Base-by-base conservation (phyloP, 2,113 vertebrate genomes). In the Spea bombifrons region DNA sequence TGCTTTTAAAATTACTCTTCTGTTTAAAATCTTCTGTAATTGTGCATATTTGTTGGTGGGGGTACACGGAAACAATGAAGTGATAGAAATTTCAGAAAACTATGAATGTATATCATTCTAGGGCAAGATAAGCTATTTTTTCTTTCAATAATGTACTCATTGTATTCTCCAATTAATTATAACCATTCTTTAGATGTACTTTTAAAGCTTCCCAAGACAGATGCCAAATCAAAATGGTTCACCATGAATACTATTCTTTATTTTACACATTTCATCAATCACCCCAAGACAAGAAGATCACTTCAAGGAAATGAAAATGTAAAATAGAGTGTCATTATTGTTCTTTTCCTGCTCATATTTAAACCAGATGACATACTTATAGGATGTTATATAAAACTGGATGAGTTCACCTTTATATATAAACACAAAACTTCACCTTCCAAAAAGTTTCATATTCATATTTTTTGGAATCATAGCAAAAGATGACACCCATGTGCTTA, bases 301-400 rank as follows among this genome's bases (percentile, higher is more conserved):
- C 50, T 6, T 30, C 63, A 73, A 73, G 50, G 63, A 73, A 73
- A 80, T 66, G 43, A 80, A 80, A 78, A 75, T 66, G 52, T 73
- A 66, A 66, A 72, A 78, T 13, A 55, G 50, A 73, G 61, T 67
- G 63, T 59, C 63, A 66, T 78, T 78, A 73, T 66, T 12, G 77
- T 57, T 48, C 30, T 73, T 67, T 67, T 71, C 43, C 30, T 46
- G 66, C 17, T 49, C 17, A 55, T 78, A 78, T 72, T 53, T 47
- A 78, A 80, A 73, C 66, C 77, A 80, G 77, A 80, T 80, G 76
- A 79, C 30, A 17, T 57, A 66, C 72, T 55, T 73, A 80, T 73
- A 59, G n/a, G 61, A 61, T 78, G 68, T 66, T 72, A 44, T 1
- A 46, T 52, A 66, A 46, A 9, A 66, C 46, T 66, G 44, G 8